Evolutionary conservation across 2,888 invertebrate species (phyloP).

Genomic region (Eustalomyia histrio): DNA sequence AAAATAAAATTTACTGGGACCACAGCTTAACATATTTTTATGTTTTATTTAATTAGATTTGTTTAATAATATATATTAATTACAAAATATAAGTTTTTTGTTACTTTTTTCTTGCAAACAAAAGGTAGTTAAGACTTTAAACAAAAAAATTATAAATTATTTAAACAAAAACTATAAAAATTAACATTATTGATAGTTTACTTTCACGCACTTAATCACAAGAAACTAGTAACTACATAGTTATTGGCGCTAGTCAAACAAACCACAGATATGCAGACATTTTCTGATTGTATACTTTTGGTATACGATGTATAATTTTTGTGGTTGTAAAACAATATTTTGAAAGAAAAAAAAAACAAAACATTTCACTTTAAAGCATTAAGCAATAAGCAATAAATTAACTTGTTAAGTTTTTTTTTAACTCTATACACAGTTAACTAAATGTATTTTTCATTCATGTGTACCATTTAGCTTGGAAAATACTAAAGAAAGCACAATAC

Average conservation of each 20-base stretch:
- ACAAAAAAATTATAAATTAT: background rate
- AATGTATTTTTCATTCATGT: background rate
- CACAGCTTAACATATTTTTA: background rate
- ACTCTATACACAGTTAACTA: background rate
- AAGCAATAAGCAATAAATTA: slow-evolving; percentile 51
- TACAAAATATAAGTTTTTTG: slow-evolving; percentile 6
- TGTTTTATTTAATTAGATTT: slow-evolving; percentile 10
- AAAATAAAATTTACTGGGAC: slow-evolving; percentile 4
- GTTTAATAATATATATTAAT: slow-evolving; percentile 26
- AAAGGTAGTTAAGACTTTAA: background rate
- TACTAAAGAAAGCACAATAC: background rate
- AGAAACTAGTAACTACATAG: background rate
- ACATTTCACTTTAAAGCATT: slow-evolving; percentile 26
- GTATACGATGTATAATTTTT: background rate
- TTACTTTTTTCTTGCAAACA: slow-evolving; percentile 7
- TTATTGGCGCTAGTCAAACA: slow-evolving; percentile 34
- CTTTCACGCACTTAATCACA: slow-evolving; percentile 40
- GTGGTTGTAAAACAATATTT: background rate
- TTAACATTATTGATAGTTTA: slow-evolving; percentile 36
- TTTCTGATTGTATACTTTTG: background rate
- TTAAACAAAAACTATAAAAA: background rate
- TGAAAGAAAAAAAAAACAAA: background rate
- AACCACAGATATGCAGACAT: slow-evolving; percentile 29
- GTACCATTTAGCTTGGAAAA: background rate
- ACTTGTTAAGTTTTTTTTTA: slow-evolving; percentile 25